Percentiles rank a stretch among this genome's conserved stretches.
These are phyloP conservation scores for Drosophila mettleri DNA, from an alignment of 2,888 invertebrate species.

Conservation along the genomic window DNA sequence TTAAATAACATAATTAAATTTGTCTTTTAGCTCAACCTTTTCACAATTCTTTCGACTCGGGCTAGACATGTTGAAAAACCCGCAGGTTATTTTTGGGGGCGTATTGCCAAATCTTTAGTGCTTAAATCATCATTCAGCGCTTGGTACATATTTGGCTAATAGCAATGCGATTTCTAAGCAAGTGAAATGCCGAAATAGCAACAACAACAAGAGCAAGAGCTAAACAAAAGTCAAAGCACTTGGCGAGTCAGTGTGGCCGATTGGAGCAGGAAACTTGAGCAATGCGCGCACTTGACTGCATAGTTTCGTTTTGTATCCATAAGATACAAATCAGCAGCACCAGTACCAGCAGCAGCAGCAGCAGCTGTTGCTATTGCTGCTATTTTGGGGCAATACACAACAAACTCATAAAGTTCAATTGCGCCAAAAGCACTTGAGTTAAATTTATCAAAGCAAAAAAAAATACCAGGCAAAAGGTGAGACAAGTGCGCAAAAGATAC, in stretches of 20 bases:
- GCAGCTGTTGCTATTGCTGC: slow-evolving; percentile 31
- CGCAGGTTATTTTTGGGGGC: not conserved
- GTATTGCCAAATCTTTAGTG: slow-evolving; percentile 34
- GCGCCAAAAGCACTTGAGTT: slow-evolving; percentile 56
- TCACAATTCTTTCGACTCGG: slow-evolving; percentile 11
- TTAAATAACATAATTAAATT: not conserved
- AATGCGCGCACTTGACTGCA: slow-evolving; percentile 65
- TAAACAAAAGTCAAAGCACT: slow-evolving; percentile 54
- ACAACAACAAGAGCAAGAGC: slow-evolving; percentile 18
- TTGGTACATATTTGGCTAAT: slow-evolving; percentile 40
- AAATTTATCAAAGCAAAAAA: slow-evolving; percentile 20
- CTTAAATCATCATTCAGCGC: slow-evolving; percentile 32
- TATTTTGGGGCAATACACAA: slow-evolving; percentile 59
- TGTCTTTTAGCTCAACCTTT: not conserved
- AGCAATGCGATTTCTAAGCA: slow-evolving; percentile 25
- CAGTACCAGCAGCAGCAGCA: slow-evolving; percentile 10
- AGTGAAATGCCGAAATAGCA: slow-evolving; percentile 58
- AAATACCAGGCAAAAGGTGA: slow-evolving; percentile 36
- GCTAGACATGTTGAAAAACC: slow-evolving; percentile 3
- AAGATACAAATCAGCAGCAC: slow-evolving; percentile 59
- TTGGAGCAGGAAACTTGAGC: slow-evolving; percentile 71
- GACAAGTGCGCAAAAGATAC: slow-evolving; percentile 35
- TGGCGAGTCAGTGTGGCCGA: slow-evolving; percentile 49
- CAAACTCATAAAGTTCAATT: slow-evolving; percentile 68
- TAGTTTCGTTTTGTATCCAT: slow-evolving; percentile 48